Conservation (phyloP, 1,140 invertebrate genomes). For the Euura saliciscinereae region DNA sequence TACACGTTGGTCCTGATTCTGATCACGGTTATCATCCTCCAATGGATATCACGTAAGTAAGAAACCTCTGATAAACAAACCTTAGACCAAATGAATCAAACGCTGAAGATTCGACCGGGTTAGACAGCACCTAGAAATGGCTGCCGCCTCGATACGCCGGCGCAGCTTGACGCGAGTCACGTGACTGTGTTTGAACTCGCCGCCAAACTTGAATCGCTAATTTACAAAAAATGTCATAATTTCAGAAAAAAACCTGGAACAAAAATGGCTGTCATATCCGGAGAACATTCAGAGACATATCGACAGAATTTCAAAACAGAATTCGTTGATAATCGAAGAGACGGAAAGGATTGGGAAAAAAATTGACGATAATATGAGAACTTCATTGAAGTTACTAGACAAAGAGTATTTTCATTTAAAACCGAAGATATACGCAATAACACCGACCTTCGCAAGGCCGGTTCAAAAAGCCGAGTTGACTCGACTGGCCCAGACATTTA, state of each 20-base stretch:
- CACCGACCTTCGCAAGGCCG: conserved; percentile 87
- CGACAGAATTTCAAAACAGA: no score
- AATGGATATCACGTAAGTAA: conserved; percentile 33
- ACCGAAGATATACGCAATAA: conserved; percentile 85
- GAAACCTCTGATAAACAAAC: background rate
- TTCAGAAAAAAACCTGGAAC: background rate
- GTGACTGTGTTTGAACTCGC: background rate
- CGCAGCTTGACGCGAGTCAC: background rate
- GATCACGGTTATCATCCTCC: conserved; percentile 30
- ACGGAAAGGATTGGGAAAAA: conserved; percentile 10
- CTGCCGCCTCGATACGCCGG: background rate
- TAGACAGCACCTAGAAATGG: background rate
- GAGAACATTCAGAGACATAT: no score
- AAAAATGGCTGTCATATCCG: background rate
- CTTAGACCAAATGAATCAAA: no score
- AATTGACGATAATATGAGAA: conserved; percentile 25
- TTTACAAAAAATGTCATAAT: background rate
- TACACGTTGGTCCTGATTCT: conserved; percentile 31
- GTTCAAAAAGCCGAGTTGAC: conserved; percentile 96
- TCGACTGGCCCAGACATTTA: conserved; percentile 87
- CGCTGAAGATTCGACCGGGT: background rate
- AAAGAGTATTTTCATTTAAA: background rate
- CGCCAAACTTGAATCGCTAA: background rate
- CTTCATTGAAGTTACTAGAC: background rate
- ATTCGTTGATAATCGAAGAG: background rate